Conservation (phyloP, 2,113 vertebrate genomes). For the Hydropotes inermis region DNA sequence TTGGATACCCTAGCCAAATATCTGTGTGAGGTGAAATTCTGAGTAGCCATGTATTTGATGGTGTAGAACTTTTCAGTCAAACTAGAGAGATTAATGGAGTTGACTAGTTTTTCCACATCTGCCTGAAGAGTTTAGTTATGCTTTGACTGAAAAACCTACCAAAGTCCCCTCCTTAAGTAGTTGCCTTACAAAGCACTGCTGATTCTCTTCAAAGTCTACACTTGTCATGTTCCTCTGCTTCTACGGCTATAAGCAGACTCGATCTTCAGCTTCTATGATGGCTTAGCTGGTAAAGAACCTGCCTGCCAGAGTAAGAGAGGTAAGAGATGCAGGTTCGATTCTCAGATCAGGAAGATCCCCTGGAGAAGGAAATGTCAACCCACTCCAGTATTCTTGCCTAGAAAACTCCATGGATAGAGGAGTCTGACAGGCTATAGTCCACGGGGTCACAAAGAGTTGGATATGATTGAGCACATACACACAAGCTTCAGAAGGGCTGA, state of each 20-base stretch:
- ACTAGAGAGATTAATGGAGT: not conserved
- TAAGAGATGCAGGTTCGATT: not conserved
- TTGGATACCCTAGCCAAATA: not conserved
- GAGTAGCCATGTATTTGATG: not conserved
- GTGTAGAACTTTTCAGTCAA: not conserved
- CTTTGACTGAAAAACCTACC: not conserved
- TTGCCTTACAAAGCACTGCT: not conserved
- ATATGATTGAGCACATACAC: not conserved
- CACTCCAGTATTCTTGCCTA: not conserved
- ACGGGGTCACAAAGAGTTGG: accelerated
- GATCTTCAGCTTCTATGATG: not conserved
- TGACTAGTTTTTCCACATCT: not conserved
- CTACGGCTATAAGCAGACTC: not conserved
- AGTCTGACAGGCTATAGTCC: not conserved
- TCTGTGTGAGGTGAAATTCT: not conserved
- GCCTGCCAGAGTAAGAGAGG: not conserved
- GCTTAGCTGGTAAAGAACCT: not conserved
- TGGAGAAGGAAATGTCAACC: not conserved
- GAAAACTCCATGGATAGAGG: not conserved
- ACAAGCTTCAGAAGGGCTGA: not conserved
- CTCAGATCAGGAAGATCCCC: not conserved
- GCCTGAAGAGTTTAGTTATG: not conserved
- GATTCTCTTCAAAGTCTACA: not conserved
- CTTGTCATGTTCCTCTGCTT: not conserved
- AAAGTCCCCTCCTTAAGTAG: not conserved